A percentile compares a stretch with the other conserved stretches of the same genome.
Evolutionary conservation across 2,797 vertebrate species (phyloP).

Genomic region (Serranus cabrilla): DNA sequence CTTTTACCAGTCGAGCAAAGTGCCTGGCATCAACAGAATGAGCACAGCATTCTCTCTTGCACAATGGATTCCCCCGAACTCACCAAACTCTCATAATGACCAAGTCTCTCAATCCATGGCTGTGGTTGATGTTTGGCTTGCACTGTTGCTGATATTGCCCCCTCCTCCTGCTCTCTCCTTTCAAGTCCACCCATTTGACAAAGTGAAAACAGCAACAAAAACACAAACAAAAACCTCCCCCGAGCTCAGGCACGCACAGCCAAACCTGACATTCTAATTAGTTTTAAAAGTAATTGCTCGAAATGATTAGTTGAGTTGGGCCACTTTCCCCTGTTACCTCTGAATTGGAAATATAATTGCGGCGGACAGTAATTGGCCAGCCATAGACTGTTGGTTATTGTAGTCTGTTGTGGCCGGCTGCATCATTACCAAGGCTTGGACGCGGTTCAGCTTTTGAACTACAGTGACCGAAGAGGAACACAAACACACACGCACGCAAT

Average conservation of each 20-base stretch:
- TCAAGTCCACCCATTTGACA: conserved; percentile 78
- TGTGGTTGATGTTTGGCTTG: conserved; percentile 77
- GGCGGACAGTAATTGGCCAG: conserved; percentile 86
- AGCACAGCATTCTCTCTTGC: conserved; percentile 60
- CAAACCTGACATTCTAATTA: conserved; percentile 85
- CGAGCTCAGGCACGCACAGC: conserved; percentile 76
- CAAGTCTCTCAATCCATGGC: conserved; percentile 66
- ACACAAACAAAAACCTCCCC: conserved; percentile 81
- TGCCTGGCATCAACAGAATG: conserved; percentile 56
- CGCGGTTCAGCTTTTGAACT: conserved; percentile 85
- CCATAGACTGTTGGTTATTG: conserved; percentile 86
- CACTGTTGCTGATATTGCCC: conserved; percentile 71
- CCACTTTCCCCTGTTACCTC: conserved; percentile 84
- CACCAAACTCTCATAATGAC: conserved; percentile 74
- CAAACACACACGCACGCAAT: conserved; percentile 86
- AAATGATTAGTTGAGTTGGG: conserved; percentile 88
- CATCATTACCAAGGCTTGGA: conserved; percentile 85
- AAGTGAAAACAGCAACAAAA: conserved; percentile 85
- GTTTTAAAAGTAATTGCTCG: conserved; percentile 88
- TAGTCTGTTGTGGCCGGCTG: conserved; percentile 83
- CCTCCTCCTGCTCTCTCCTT: conserved; percentile 67
- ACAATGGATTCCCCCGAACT: conserved; percentile 68
- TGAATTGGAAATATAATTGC: conserved; percentile 89
- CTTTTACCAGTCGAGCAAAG: conserved; percentile 67
- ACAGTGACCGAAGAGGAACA: conserved; percentile 81